Conservation (phyloP, 2,888 invertebrate genomes). For the Meteorus colon region DNA sequence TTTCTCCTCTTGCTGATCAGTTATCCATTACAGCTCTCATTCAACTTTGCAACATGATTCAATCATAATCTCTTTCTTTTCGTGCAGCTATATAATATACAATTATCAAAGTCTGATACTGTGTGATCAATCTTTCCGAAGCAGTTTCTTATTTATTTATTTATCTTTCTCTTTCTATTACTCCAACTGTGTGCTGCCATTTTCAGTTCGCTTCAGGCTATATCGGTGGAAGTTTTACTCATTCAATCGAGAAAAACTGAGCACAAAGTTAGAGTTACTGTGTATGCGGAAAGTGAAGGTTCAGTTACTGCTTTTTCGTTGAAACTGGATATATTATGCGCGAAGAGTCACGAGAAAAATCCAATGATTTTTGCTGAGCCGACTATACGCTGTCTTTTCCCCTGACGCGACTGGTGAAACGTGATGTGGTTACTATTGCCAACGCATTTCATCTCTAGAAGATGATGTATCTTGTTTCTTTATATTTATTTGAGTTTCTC, state of each 20-base stretch:
- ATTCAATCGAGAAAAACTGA: constrained; percentile 12
- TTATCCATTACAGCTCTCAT: neutral
- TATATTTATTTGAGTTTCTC: neutral
- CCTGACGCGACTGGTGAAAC: constrained; percentile 24
- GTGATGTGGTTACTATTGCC: constrained; percentile 38
- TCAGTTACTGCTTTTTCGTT: constrained; percentile 20
- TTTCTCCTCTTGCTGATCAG: constrained; percentile 12
- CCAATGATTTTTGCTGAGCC: constrained; percentile 53
- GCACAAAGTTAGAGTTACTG: neutral
- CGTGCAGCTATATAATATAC: too few species aligned
- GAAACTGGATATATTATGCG: constrained; percentile 48
- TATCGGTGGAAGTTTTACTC: neutral
- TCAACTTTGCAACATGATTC: neutral
- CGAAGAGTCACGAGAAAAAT: constrained; percentile 43
- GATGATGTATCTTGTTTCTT: constrained; percentile 14
- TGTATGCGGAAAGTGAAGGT: constrained; percentile 12
- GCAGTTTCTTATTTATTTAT: neutral
- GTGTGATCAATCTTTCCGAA: neutral
- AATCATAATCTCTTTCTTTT: too few species aligned
- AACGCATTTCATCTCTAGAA: neutral
- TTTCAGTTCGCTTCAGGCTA: constrained; percentile 1
- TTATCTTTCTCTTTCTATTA: neutral
- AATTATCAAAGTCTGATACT: neutral
- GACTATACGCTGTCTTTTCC: constrained; percentile 32
- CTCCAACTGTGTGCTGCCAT: neutral